Evolutionary conservation across 2,797 vertebrate species (phyloP).

Genomic region (Enteromius treurensis): DNA sequence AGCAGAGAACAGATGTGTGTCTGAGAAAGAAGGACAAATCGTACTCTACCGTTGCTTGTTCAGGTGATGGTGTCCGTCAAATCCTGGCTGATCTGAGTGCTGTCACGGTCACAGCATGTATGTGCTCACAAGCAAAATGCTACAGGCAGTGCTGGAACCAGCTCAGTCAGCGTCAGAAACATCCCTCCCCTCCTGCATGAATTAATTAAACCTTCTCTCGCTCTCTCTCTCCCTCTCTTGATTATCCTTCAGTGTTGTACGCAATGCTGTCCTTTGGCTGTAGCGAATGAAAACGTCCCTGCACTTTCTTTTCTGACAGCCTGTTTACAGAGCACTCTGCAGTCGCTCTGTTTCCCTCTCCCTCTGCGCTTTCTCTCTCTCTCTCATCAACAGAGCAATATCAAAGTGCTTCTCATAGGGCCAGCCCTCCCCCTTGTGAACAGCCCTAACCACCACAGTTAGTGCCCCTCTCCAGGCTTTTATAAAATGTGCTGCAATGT

Average conservation of each 20-base stretch:
- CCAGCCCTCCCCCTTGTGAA: constrained; percentile 54
- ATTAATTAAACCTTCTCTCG: constrained; percentile 72
- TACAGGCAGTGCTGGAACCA: constrained; percentile 65
- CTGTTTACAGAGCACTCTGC: constrained; percentile 65
- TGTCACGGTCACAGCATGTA: constrained; percentile 32
- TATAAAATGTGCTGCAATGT: neutral
- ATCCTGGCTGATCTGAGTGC: constrained; percentile 34
- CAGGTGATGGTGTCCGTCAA: constrained; percentile 42
- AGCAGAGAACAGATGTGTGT: constrained; percentile 15
- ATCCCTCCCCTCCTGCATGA: constrained; percentile 76
- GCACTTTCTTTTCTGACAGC: constrained; percentile 67
- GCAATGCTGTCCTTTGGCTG: constrained; percentile 42
- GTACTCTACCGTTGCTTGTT: constrained; percentile 54
- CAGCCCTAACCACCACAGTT: constrained; percentile 53
- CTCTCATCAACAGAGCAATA: constrained; percentile 58
- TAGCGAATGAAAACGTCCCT: constrained; percentile 54
- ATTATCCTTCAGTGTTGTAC: constrained; percentile 54
- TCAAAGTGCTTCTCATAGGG: constrained; percentile 59
- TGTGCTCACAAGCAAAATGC: constrained; percentile 55
- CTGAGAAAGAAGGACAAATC: constrained; percentile 24
- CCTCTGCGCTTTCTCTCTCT: constrained; percentile 34
- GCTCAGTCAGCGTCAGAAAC: constrained; percentile 66
- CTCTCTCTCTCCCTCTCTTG: constrained; percentile 57
- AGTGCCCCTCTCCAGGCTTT: constrained; percentile 26
- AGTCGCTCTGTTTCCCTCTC: constrained; percentile 38